phyloP scores from a whole-genome alignment of 2,888 invertebrate species.

The Drosophila nigricruria region DNA sequence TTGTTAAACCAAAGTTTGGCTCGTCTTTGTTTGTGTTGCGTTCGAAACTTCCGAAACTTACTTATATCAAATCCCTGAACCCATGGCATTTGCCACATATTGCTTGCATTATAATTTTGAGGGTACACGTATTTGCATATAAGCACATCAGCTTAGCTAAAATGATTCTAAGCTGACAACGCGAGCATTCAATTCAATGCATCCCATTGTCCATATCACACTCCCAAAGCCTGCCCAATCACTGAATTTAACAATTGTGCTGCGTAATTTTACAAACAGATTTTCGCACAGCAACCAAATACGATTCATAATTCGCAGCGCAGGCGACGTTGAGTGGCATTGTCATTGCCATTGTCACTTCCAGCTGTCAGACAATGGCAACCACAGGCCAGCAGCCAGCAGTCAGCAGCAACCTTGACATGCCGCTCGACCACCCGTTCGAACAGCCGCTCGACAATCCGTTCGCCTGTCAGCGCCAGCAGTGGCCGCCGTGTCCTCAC shows the following conservation, averaged over 20 bases:
- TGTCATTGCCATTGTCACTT: constrained; percentile 65
- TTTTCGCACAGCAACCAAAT: constrained; percentile 27
- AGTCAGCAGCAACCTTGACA: constrained; percentile 14
- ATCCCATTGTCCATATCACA: neutral
- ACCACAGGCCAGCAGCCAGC: constrained; percentile 14
- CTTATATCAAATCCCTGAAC: neutral
- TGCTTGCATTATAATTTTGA: constrained; percentile 17
- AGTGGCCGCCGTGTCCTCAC: constrained; percentile 39
- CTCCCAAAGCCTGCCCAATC: neutral
- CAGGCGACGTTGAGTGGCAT: constrained; percentile 40
- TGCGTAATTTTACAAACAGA: constrained; percentile 58
- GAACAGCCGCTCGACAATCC: constrained; percentile 27
- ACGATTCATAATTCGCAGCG: constrained; percentile 44
- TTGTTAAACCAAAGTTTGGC: constrained; percentile 10
- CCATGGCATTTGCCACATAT: constrained; percentile 25
- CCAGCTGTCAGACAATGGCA: constrained; percentile 52
- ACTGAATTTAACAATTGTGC: constrained; percentile 48
- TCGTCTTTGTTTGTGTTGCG: constrained; percentile 9
- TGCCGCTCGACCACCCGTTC: constrained; percentile 27
- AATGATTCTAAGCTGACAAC: constrained; percentile 9
- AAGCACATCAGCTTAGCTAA: constrained; percentile 39
- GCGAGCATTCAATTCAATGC: constrained; percentile 5
- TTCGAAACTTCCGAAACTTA: neutral
- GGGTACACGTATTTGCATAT: constrained; percentile 27
- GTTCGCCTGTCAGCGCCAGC: constrained; percentile 57